Base-by-base conservation (phyloP, 2,888 invertebrate genomes). In the Phaedon cochleariae region DNA sequence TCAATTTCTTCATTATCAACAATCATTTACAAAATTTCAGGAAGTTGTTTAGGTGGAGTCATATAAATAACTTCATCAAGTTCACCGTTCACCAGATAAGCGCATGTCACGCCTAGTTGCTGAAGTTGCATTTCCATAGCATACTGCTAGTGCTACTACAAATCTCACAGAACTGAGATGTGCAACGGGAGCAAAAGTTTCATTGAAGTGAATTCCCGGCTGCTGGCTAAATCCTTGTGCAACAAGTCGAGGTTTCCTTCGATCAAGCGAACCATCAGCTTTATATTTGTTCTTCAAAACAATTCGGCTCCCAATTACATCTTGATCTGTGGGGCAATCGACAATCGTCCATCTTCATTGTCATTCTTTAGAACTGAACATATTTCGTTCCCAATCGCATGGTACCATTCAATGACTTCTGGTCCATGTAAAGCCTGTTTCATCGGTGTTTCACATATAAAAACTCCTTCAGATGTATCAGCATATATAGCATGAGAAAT, bases 251-350 rank as follows among this genome's bases (percentile, higher is more conserved):
- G 49, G 22, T 21, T 49, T 59, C 18, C 49, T 26, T 34, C 26
- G 61, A 29, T 73, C 69, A 9, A 74, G 22, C 6, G 52, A 66
- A 12, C 74, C 75, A 60, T 74, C 68, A 7, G 70, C 17, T 18
- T 69, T 60, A n/a, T 55, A 64, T 53, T 76, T 76, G 15, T 68
- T 74, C 64, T 68, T 58, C 0, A 76, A 49, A 37, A 77, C 72
- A 21, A 69, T 69, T 62, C 71, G 59, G 20, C 68, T 68, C 17
- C 66, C 73, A 20, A 75, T 70, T 0, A 70, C 51, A 26, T 67
- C 51, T 45, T 51, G 15, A 22, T 64, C 54, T 49, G 49, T 59
- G 3, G 68, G 69, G n/a, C 69, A 61, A 10, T 69, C 63, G 20
- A 73, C 66, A 1, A 75, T 41, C 12, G 41, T 31, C 69, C 29